These are phyloP conservation scores for Bothrops jararaca DNA, from an alignment of 2,113 vertebrate genomes.

Conservation along the genomic window DNA sequence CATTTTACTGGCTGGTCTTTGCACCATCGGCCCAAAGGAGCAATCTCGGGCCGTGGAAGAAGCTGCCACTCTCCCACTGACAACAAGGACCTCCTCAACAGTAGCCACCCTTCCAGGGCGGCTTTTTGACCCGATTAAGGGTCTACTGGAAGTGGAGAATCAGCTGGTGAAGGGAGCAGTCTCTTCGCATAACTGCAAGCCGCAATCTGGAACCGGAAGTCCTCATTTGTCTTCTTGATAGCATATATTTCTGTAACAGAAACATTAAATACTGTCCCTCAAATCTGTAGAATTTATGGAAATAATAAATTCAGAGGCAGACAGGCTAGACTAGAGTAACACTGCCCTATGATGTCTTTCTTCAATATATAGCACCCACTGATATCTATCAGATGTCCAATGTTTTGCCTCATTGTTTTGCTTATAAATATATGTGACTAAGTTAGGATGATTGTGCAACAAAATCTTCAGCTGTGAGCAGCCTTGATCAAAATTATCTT, in stretches of 20 bases:
- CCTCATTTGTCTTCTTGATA: background rate
- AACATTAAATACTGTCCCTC: background rate
- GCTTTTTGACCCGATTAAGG: too few species aligned
- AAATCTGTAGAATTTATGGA: background rate
- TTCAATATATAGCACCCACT: background rate
- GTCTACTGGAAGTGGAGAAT: too few species aligned
- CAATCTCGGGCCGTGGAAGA: too few species aligned
- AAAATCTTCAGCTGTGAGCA: background rate
- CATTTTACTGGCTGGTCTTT: too few species aligned
- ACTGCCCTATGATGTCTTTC: background rate
- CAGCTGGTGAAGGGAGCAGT: too few species aligned
- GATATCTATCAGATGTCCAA: background rate
- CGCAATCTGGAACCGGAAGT: too few species aligned
- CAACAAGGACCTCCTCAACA: too few species aligned
- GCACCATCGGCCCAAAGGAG: too few species aligned
- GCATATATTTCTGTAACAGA: background rate
- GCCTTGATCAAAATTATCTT: background rate
- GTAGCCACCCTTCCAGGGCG: too few species aligned
- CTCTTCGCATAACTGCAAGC: too few species aligned
- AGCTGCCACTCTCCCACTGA: too few species aligned
- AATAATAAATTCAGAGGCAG: background rate
- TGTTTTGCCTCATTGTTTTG: background rate
- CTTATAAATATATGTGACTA: background rate
- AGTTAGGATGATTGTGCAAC: background rate
- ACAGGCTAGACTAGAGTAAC: background rate